A percentile compares a stretch with the other conserved stretches of the same genome.
Conservation (phyloP, 2,888 invertebrate species). For the Lissocephala sabroskyi region DNA sequence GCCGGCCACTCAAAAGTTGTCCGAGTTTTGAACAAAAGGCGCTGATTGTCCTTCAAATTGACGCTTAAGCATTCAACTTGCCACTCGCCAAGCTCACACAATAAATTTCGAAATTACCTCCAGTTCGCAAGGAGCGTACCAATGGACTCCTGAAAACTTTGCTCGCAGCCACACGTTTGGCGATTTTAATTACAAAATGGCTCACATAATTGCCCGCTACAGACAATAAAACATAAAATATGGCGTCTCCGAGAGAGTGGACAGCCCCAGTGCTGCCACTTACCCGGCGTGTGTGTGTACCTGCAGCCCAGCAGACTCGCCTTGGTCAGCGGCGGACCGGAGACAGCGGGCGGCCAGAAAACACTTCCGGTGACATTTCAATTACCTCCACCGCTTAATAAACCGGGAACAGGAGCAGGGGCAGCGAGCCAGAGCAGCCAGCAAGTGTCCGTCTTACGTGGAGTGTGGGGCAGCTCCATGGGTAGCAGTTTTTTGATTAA, state of each 20-base stretch:
- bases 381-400: conserved; percentile 68
- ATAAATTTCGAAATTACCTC: too few species aligned
- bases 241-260: background rate
- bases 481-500: conserved; percentile 70
- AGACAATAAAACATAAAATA: conserved; percentile 11
- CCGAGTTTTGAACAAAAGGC: background rate
- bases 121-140: too few species aligned
- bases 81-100: too few species aligned
- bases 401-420: conserved; percentile 23
- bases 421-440: background rate
- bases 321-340: conserved; percentile 34
- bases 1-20: conserved; percentile 39
- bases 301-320: too few species aligned
- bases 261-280: too few species aligned
- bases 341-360: conserved; percentile 57
- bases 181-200: conserved; percentile 38
- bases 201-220: conserved; percentile 23
- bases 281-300: too few species aligned
- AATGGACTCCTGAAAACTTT: too few species aligned
- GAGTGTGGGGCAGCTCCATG: conserved; percentile 32
- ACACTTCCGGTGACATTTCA: conserved; percentile 71
- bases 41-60: background rate
- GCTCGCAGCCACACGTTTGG: conserved; percentile 20
- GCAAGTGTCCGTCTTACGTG: background rate
- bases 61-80: background rate